Evolutionary conservation across 2,797 vertebrate species (phyloP).

Genomic region (Argya squamiceps): DNA sequence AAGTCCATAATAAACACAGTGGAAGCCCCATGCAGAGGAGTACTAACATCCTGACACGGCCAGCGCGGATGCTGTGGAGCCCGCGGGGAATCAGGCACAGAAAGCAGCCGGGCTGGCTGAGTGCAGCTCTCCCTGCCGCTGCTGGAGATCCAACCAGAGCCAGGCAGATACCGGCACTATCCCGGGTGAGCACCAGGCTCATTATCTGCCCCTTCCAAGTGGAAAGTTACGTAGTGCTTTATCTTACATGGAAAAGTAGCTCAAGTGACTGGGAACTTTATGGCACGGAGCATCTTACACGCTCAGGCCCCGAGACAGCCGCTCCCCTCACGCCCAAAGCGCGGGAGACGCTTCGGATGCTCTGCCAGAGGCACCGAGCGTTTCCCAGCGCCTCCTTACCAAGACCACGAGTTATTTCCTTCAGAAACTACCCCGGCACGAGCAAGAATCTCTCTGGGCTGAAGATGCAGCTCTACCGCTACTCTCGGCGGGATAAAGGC

Average conservation of each 20-base stretch:
- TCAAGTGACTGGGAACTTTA: not conserved
- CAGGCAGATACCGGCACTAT: accelerated
- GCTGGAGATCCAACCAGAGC: not conserved
- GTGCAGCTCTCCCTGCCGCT: not conserved
- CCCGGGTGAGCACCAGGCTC: not conserved
- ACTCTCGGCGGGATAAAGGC: not conserved
- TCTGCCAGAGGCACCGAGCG: accelerated
- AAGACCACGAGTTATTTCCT: not conserved
- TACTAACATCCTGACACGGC: not conserved
- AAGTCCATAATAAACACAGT: not conserved
- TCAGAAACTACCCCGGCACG: not conserved
- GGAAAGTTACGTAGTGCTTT: not conserved
- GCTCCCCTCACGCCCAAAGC: not conserved
- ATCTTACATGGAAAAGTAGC: not conserved
- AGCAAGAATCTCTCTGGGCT: not conserved
- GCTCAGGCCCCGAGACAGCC: not conserved
- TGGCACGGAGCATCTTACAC: accelerated
- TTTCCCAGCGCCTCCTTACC: not conserved
- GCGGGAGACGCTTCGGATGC: not conserved
- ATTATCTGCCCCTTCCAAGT: too few species aligned
- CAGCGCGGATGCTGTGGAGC: not conserved
- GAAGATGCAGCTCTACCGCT: not conserved
- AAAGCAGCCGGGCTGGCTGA: not conserved
- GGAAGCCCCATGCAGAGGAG: not conserved
- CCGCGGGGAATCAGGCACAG: not conserved